A percentile compares a stretch with the other conserved stretches of the same genome.
Evolutionary conservation across 1,140 invertebrate species (phyloP).

Genomic region (Geopemphigus sp.): DNA sequence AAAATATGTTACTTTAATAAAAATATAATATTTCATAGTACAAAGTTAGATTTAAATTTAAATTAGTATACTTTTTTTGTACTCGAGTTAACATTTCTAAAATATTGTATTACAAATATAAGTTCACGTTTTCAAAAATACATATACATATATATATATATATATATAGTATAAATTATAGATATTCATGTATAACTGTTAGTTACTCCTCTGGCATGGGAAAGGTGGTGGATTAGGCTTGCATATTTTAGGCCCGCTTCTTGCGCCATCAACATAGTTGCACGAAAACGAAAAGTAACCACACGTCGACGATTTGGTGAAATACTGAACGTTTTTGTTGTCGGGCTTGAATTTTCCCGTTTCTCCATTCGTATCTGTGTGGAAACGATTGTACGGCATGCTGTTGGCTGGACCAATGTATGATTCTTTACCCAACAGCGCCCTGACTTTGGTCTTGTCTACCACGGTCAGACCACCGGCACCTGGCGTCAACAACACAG

Average conservation of each 20-base stretch:
- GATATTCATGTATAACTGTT: too few relatives aligned
- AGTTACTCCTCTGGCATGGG: not conserved
- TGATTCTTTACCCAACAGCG: slow-evolving; percentile 1
- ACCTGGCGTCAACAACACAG: slow-evolving; percentile 62
- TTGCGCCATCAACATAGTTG: slow-evolving; percentile 71
- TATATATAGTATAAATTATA: too few relatives aligned
- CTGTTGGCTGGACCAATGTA: slow-evolving; percentile 49
- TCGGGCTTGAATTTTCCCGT: slow-evolving; percentile 61
- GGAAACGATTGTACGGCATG: slow-evolving; percentile 58
- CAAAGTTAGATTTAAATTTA: slow-evolving; percentile 36
- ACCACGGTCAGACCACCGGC: slow-evolving; percentile 58
- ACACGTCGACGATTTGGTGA: slow-evolving; percentile 79
- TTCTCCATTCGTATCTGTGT: slow-evolving; percentile 74
- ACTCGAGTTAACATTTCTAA: slow-evolving; percentile 1
- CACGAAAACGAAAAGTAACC: slow-evolving; percentile 82
- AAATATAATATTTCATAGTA: slow-evolving; percentile 13
- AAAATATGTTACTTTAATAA: not conserved
- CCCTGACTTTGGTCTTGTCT: slow-evolving; percentile 50
- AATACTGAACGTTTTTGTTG: slow-evolving; percentile 72
- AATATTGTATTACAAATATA: slow-evolving; percentile 28
- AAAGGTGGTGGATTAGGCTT: slow-evolving; percentile 62
- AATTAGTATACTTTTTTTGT: slow-evolving; percentile 29
- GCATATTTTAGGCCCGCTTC: slow-evolving; percentile 75
- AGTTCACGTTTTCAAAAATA: too few relatives aligned
- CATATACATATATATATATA: not conserved